Conservation (phyloP, 1,140 invertebrate species). For the Drosophila micromelanica region DNA sequence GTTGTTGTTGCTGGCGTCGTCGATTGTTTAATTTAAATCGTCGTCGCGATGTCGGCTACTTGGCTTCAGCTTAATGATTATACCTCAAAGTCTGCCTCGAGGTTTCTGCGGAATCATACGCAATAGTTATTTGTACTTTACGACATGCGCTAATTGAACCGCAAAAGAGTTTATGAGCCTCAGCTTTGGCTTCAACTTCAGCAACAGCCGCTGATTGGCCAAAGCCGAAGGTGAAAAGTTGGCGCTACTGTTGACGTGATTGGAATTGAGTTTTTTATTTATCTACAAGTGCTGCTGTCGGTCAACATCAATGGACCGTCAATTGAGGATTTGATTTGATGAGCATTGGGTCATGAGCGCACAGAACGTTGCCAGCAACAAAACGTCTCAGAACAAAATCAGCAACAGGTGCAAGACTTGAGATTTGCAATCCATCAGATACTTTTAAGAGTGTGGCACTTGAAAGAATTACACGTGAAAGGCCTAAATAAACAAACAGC, state of each 20-base stretch:
- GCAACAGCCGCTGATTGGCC: conserved; percentile 56
- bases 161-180: conserved; percentile 69
- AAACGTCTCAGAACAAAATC: background rate
- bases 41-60: conserved; percentile 53
- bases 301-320: conserved; percentile 37
- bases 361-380: background rate
- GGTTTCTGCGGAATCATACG: conserved; percentile 63
- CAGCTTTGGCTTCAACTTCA: conserved; percentile 14
- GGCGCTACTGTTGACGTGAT: conserved; percentile 39
- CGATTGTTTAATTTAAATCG: conserved; percentile 61
- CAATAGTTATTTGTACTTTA: conserved; percentile 81
- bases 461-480: background rate
- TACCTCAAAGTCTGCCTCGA: conserved; percentile 30
- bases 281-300: conserved; percentile 28
- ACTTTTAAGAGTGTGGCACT: background rate
- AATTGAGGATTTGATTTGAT: conserved; percentile 33
- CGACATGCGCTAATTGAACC: conserved; percentile 78
- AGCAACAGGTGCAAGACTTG: conserved; percentile 12
- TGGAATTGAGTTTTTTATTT: conserved; percentile 35
- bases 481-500: background rate
- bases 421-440: conserved; percentile 19
- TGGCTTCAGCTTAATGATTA: conserved; percentile 68
- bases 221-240: conserved; percentile 48
- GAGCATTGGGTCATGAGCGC: conserved; percentile 27
- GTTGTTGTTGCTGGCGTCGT: conserved; percentile 16